Conservation (phyloP, 2,797 vertebrate species). For the Melanotaenia trifasciata region DNA sequence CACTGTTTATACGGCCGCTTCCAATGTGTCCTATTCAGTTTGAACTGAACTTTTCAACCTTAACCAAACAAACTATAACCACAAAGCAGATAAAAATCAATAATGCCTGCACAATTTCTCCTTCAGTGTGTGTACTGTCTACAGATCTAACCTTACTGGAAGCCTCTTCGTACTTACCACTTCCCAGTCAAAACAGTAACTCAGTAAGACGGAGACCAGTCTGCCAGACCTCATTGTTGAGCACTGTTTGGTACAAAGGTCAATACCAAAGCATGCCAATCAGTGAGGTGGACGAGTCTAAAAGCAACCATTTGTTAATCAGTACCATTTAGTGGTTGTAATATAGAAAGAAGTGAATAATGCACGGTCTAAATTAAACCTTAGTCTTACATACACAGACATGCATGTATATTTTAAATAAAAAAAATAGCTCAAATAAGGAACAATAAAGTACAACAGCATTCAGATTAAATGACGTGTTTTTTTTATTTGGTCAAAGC, state of each 20-base stretch:
- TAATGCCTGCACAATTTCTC: slow-evolving; percentile 13
- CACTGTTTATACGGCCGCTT: slow-evolving; percentile 4
- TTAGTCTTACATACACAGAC: neutral
- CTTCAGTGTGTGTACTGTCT: slow-evolving; percentile 17
- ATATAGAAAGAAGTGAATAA: neutral
- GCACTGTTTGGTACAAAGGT: slow-evolving; percentile 67
- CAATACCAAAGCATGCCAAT: slow-evolving; percentile 1
- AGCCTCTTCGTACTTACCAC: slow-evolving; percentile 48
- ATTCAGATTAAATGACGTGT: neutral
- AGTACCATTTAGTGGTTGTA: slow-evolving; percentile 13
- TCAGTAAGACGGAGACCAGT: slow-evolving; percentile 34
- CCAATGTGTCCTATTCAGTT: slow-evolving; percentile 30
- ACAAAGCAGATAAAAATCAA: slow-evolving; percentile 35
- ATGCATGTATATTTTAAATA: neutral
- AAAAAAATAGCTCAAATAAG: slow-evolving; percentile 5
- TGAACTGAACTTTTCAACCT: slow-evolving; percentile 46
- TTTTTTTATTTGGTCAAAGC: neutral
- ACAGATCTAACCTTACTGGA: slow-evolving; percentile 14
- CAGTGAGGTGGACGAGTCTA: neutral
- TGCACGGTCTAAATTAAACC: neutral
- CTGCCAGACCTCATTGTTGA: slow-evolving; percentile 20
- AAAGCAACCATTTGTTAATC: slow-evolving; percentile 44
- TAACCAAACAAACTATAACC: slow-evolving; percentile 28
- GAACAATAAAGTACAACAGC: neutral
- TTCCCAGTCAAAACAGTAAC: slow-evolving; percentile 18